phyloP scores from a whole-genome alignment of 2,888 invertebrate species.

The Liopterus haemorrhoidalis region DNA sequence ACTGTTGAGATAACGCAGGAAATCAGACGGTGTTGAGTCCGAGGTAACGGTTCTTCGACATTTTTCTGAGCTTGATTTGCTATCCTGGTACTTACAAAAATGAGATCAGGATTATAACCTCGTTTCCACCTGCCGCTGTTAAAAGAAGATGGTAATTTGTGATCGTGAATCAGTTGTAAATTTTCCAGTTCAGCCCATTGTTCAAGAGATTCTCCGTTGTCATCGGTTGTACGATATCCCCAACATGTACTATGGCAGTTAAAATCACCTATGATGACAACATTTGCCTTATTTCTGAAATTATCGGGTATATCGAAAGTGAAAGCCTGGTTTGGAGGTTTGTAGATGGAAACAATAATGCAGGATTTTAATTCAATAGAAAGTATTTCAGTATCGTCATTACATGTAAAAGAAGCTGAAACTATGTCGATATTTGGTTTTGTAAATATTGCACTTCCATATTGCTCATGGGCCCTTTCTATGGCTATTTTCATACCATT shows the following conservation, averaged over 20 bases:
- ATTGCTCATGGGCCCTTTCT: constrained; percentile 10
- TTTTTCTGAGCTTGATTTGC: neutral
- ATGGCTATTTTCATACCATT: constrained; percentile 4
- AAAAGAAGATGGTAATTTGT: constrained; percentile 7
- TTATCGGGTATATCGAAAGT: constrained; percentile 3
- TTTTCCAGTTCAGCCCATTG: constrained; percentile 4
- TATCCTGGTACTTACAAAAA: constrained; percentile 8
- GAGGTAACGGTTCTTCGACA: neutral
- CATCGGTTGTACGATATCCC: constrained; percentile 8
- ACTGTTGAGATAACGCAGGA: neutral
- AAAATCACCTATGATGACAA: constrained; percentile 10
- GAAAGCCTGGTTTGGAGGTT: constrained; percentile 10
- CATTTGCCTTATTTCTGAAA: constrained; percentile 1
- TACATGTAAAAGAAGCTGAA: constrained; percentile 2
- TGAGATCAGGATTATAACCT: constrained; percentile 7
- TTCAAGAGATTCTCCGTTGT: constrained; percentile 7
- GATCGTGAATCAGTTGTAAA: neutral
- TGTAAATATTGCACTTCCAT: constrained; percentile 13
- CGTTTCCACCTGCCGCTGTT: neutral
- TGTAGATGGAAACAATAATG: constrained; percentile 10
- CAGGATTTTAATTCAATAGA: constrained; percentile 15
- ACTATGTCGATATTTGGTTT: constrained; percentile 11
- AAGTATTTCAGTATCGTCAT: constrained; percentile 11
- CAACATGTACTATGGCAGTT: constrained; percentile 12
- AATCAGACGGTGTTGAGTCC: neutral